Evolutionary conservation across 2,888 invertebrate genomes (phyloP), one percentile per base, ranked within the genome.

Genomic region (Andrena hattorfiana): DNA sequence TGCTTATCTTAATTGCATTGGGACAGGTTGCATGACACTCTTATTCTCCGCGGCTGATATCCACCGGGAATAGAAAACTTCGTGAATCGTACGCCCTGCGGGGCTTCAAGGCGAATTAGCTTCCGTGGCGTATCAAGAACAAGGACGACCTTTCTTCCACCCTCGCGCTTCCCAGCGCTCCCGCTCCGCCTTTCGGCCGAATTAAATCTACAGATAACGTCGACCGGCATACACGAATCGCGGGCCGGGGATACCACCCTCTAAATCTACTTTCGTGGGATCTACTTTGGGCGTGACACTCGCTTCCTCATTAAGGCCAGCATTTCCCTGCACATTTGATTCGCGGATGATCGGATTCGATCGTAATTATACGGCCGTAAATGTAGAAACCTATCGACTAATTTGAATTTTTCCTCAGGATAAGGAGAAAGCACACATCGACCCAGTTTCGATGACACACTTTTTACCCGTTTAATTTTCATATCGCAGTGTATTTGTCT

Each of bases 1-100:
- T 69, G 84, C 90, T 91, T 91, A 91, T 92, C 92, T 91, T 91
- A 92, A 92, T 91, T 90, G 88, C 89, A 85, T 88, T 89, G 88
- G 83, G 86, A 88, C 87, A 78, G 77, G 81, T 88, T 72, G 83
- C 88, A 84, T 77, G 78, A 80, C 85, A 77, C 84, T 83, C 70
- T 82, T 84, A 81, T 84, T 83, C 85, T 74, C 73, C 69, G 68
- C 64, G 77, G 79, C 67, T 82, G 80, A 84, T 80, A 82, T 78
- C 86, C 69, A 66, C 64, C 51, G 86, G 85, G 86, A 89, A 88
- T 87, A 89, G 86, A 89, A 87, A 88, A 88, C 49, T 88, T 88
- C 72, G 83, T 72, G 78, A 83, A 84, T 80, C 84, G 75, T 68
- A 77, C 63, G 26, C 68, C 81, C 78, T 16, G 72, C 77, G 79